phyloP scores from a whole-genome alignment of 2,113 vertebrate species.

The Panthera leo region DNA sequence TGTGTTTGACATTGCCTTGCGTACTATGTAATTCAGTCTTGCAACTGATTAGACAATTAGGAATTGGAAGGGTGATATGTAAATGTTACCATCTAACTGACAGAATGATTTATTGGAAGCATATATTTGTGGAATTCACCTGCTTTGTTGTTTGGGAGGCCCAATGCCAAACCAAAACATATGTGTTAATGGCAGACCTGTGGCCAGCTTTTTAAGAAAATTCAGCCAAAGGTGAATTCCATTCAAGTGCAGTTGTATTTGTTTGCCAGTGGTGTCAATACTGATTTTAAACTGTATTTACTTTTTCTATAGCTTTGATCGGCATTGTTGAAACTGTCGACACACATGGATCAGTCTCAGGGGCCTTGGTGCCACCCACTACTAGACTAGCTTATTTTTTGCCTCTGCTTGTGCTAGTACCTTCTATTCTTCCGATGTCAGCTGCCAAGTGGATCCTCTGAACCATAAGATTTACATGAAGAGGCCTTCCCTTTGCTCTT shows the following conservation, averaged over 20 bases:
- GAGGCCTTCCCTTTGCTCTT: neutral
- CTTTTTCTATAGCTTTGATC: neutral
- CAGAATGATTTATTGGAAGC: conserved; percentile 65
- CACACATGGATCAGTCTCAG: fast-evolving
- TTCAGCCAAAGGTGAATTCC: neutral
- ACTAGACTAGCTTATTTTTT: neutral
- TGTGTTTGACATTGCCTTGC: conserved; percentile 45
- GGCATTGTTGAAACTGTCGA: neutral
- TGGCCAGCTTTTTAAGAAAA: conserved; percentile 30
- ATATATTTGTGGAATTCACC: conserved; percentile 51
- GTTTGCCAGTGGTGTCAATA: neutral
- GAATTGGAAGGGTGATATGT: conserved; percentile 42
- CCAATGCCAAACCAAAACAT: conserved; percentile 47
- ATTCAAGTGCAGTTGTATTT: neutral
- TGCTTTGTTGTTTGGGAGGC: conserved; percentile 52
- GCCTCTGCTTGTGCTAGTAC: neutral
- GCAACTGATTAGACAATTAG: conserved; percentile 66
- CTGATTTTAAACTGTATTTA: conserved; percentile 6
- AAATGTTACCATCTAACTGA: conserved; percentile 65
- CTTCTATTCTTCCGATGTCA: neutral
- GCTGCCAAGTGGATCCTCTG: neutral
- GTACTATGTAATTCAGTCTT: conserved; percentile 65
- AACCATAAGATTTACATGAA: neutral
- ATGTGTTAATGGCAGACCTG: neutral
- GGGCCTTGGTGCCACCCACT: neutral